Conservation (phyloP, 2,888 invertebrate species). For the Lucinisca nassula region DNA sequence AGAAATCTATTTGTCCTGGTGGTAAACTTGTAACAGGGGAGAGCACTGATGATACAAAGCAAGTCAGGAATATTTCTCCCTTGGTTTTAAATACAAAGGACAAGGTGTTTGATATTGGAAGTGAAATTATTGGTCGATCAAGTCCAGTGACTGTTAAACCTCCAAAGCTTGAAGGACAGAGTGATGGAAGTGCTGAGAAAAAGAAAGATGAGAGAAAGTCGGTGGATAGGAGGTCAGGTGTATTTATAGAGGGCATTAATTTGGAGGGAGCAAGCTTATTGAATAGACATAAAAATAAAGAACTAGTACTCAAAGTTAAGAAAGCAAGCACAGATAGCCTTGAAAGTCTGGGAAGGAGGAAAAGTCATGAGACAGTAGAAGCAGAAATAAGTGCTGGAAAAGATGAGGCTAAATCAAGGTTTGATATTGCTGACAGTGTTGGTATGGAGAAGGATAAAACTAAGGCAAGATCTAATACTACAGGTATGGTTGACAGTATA, state of each 20-base stretch:
- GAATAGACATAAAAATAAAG: conserved; percentile 48
- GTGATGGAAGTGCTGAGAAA: conserved; percentile 51
- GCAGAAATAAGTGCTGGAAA: not conserved
- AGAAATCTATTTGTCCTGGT: conserved; percentile 34
- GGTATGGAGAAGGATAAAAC: not conserved
- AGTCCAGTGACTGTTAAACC: conserved; percentile 65
- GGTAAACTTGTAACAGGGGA: conserved; percentile 47
- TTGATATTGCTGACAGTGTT: not conserved
- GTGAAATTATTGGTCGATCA: conserved; percentile 46
- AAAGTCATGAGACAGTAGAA: not conserved
- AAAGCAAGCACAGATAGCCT: conserved; percentile 27
- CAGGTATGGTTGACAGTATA: not conserved
- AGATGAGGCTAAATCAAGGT: not conserved
- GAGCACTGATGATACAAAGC: conserved; percentile 24
- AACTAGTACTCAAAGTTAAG: conserved; percentile 46
- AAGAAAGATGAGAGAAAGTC: conserved; percentile 59
- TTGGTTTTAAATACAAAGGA: conserved; percentile 43
- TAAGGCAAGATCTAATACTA: not conserved
- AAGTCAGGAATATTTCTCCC: conserved; percentile 44
- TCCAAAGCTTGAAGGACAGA: conserved; percentile 22
- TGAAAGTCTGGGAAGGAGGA: conserved; percentile 16
- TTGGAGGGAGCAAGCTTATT: conserved; percentile 40
- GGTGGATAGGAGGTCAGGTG: conserved; percentile 31
- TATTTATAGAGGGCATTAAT: conserved; percentile 28
- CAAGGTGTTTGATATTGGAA: conserved; percentile 59